Evolutionary conservation across 2,888 invertebrate genomes (phyloP).

Genomic region (Rhyacophila evoluta): DNA sequence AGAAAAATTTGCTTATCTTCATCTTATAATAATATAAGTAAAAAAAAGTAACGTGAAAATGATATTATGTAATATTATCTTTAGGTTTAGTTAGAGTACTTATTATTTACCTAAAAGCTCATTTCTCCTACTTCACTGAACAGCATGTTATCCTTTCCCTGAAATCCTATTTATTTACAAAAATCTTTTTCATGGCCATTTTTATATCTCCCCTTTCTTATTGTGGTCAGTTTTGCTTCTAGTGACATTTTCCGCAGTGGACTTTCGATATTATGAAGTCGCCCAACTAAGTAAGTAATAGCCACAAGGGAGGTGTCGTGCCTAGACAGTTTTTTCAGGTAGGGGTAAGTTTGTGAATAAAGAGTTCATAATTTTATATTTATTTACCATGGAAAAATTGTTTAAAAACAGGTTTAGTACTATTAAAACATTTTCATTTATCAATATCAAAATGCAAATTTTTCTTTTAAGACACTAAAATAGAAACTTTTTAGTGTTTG

Average conservation of each 20-base stretch:
- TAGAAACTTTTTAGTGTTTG: too few relatives aligned
- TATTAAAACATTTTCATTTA: too few relatives aligned
- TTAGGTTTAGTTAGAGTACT: too few relatives aligned
- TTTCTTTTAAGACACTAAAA: too few relatives aligned
- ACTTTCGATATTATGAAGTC: conserved; percentile 33
- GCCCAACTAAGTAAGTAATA: conserved; percentile 20
- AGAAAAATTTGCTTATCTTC: too few relatives aligned
- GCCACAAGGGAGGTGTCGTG: neutral
- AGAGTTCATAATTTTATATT: too few relatives aligned
- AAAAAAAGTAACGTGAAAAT: too few relatives aligned
- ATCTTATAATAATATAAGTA: too few relatives aligned
- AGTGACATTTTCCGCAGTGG: conserved; percentile 3
- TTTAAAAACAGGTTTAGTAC: too few relatives aligned
- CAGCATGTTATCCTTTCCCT: neutral
- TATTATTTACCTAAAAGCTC: neutral
- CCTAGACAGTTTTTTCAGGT: neutral
- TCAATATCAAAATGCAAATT: too few relatives aligned
- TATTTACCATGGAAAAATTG: too few relatives aligned
- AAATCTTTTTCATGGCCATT: neutral
- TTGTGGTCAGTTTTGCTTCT: neutral
- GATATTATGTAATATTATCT: too few relatives aligned
- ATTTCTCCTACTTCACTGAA: neutral
- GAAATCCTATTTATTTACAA: conserved; percentile 37
- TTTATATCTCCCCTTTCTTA: neutral
- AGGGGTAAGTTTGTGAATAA: neutral